Evolutionary conservation across 2,797 vertebrate genomes (phyloP).

Genomic region (Liasis olivaceus): DNA sequence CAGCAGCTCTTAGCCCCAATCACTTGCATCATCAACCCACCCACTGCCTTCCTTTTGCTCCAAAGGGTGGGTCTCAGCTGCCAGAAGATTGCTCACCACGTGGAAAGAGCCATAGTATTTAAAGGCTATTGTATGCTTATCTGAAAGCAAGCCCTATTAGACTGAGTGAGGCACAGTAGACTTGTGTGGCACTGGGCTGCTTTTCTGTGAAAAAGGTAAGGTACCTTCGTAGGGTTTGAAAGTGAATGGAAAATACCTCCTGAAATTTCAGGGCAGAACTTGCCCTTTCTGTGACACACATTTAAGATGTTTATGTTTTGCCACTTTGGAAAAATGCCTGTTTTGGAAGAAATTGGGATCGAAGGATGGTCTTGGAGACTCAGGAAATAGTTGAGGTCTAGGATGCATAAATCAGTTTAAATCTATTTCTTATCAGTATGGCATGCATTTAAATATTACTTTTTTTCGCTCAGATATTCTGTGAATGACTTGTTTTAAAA

Average conservation of each 20-base stretch:
- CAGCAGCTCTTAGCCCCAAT: neutral
- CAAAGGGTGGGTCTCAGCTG: neutral
- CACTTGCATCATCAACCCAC: neutral
- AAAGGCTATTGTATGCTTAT: neutral
- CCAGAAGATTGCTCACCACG: neutral
- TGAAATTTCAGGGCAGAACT: neutral
- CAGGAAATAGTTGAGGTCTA: neutral
- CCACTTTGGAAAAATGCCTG: neutral
- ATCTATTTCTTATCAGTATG: neutral
- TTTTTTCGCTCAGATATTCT: neutral
- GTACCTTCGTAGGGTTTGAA: neutral
- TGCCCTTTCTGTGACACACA: neutral
- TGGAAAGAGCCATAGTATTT: neutral
- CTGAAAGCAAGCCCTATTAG: neutral
- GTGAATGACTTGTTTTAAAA: neutral
- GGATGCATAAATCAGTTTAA: neutral
- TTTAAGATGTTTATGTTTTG: neutral
- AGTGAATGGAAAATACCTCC: neutral
- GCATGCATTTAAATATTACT: neutral
- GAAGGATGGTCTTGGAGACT: neutral
- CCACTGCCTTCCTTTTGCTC: neutral
- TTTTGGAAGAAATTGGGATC: neutral
- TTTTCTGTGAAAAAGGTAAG: constrained; percentile 7
- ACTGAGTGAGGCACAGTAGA: neutral
- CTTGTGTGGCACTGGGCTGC: neutral